phyloP scores from a whole-genome alignment of 2,113 vertebrate genomes.

The Tringa solitaria region DNA sequence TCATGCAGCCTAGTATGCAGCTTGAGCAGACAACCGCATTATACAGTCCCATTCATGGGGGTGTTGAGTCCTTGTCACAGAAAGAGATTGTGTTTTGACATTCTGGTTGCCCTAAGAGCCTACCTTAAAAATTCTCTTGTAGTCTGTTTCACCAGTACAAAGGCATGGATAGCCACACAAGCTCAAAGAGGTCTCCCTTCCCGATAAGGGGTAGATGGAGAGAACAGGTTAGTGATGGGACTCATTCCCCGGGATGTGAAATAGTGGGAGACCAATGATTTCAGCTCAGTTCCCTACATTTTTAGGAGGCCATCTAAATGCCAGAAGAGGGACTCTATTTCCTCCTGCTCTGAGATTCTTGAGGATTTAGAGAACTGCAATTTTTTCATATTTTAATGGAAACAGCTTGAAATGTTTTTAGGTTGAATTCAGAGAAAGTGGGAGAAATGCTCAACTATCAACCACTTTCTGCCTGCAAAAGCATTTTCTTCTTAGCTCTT shows the following conservation, averaged over 20 bases:
- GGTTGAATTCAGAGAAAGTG: background rate
- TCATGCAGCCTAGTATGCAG: background rate
- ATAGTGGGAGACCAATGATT: rapidly evolving
- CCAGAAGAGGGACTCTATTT: background rate
- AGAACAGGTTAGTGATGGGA: background rate
- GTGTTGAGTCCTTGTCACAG: background rate
- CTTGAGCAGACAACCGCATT: background rate
- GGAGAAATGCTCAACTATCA: background rate
- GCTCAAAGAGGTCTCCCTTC: background rate
- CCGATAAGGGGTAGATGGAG: background rate
- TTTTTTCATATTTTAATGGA: background rate
- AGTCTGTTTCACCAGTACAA: background rate
- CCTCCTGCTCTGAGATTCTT: background rate
- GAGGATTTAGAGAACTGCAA: background rate
- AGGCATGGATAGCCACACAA: background rate
- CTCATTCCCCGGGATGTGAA: background rate
- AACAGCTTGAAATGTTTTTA: background rate
- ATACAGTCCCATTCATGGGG: background rate
- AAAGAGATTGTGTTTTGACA: background rate
- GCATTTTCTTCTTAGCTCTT: background rate
- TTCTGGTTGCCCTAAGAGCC: background rate
- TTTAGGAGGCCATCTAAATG: background rate
- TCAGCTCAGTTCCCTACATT: background rate
- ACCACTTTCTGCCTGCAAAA: background rate
- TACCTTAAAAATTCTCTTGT: background rate